These are phyloP conservation scores for Eupithecia exiguata DNA, from an alignment of 2,888 invertebrate species.

Conservation along the genomic window DNA sequence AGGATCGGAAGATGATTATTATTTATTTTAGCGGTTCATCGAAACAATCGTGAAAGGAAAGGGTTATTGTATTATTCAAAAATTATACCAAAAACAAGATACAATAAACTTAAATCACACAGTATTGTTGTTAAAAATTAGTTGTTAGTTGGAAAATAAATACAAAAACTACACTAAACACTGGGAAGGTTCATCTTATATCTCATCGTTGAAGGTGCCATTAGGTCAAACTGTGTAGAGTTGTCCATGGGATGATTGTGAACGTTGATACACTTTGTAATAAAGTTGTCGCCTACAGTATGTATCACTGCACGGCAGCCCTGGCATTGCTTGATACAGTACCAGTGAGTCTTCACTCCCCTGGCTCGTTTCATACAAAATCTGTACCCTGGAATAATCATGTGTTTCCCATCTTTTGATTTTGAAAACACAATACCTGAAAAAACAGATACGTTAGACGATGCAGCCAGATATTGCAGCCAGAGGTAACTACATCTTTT, in stretches of 20 bases:
- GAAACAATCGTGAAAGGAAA: neutral
- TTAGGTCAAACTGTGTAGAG: neutral
- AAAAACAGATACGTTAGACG: neutral
- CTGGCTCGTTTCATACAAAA: conserved; percentile 19
- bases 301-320: conserved; percentile 48
- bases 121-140: neutral
- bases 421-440: neutral
- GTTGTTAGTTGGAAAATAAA: too few species aligned
- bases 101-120: too few species aligned
- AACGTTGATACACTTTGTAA: conserved; percentile 29
- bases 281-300: conserved; percentile 34
- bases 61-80: neutral
- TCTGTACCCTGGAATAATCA: conserved; percentile 14
- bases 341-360: conserved; percentile 42
- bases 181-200: neutral
- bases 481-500: neutral
- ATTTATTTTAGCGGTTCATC: neutral
- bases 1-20: neutral
- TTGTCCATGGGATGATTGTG: conserved; percentile 1
- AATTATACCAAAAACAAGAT: neutral
- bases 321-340: conserved; percentile 47
- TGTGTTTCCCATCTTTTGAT: neutral
- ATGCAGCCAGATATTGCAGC: too few species aligned
- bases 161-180: too few species aligned
- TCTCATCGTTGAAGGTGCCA: neutral